Evolutionary conservation across 2,888 invertebrate genomes (phyloP).

Genomic region (Ochropleura plecta): DNA sequence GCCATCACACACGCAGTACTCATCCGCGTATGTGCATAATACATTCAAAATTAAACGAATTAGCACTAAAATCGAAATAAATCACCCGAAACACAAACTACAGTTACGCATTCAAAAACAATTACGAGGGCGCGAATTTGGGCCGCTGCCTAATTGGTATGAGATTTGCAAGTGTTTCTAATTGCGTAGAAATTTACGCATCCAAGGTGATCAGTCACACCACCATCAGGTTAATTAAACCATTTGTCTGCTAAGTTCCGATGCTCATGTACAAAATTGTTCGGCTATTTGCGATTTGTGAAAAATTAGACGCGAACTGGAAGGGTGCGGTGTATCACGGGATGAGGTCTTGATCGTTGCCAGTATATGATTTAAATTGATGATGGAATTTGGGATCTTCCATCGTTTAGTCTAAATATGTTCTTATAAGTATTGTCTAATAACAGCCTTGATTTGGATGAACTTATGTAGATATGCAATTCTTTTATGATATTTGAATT

Average conservation of each 20-base stretch:
- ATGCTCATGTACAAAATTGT: constrained; percentile 74
- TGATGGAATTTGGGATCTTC: neutral
- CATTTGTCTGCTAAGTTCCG: constrained; percentile 87
- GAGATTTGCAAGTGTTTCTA: constrained; percentile 90
- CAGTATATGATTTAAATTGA: neutral
- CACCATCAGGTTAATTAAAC: constrained; percentile 90
- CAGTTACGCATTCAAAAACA: constrained; percentile 87
- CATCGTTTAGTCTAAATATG: neutral
- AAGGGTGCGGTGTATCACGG: constrained; percentile 51
- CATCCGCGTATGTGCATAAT: constrained; percentile 38
- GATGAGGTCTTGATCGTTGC: constrained; percentile 54
- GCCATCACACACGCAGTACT: neutral
- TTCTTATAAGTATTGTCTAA: neutral
- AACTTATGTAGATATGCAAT: neutral
- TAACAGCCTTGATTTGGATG: neutral
- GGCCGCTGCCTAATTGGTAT: constrained; percentile 90
- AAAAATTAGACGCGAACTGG: constrained; percentile 65
- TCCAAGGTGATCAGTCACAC: constrained; percentile 88
- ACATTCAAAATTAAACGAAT: constrained; percentile 53
- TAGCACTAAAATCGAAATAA: constrained; percentile 78
- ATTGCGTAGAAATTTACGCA: constrained; percentile 88
- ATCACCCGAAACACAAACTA: constrained; percentile 85
- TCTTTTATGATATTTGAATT: neutral
- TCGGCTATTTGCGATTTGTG: constrained; percentile 70
- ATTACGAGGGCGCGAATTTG: constrained; percentile 88